Conservation (phyloP, 2,888 invertebrate genomes). For the Caenorhabditis virilis region DNA sequence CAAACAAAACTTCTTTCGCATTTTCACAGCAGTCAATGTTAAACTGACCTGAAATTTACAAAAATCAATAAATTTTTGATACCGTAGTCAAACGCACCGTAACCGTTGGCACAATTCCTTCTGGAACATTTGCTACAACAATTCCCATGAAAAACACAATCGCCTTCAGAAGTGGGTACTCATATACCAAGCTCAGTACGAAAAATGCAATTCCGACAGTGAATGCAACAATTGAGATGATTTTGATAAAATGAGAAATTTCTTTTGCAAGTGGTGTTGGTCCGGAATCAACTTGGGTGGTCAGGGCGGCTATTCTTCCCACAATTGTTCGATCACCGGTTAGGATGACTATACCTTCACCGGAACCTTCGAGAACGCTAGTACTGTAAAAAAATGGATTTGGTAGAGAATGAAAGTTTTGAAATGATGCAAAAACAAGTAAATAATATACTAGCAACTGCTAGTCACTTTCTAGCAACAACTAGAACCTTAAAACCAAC, state of each 20-base stretch:
- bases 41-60: slow-evolving; percentile 78
- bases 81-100: slow-evolving; percentile 86
- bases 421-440: no score
- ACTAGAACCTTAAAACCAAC: no score
- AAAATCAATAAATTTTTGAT: background rate
- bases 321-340: slow-evolving; percentile 79
- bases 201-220: slow-evolving; percentile 86
- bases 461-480: no score
- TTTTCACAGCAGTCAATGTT: slow-evolving; percentile 95
- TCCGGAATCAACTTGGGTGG: slow-evolving; percentile 79
- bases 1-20: slow-evolving; percentile 90
- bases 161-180: slow-evolving; percentile 97
- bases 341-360: slow-evolving; percentile 80
- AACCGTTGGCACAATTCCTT: slow-evolving; percentile 95
- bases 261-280: slow-evolving; percentile 94
- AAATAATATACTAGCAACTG: no score
- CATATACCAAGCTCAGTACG: slow-evolving; percentile 89
- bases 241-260: slow-evolving; percentile 97
- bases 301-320: slow-evolving; percentile 78
- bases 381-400: slow-evolving; percentile 80
- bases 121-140: slow-evolving; percentile 99
- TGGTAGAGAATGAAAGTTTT: no score
- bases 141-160: slow-evolving; percentile 98
- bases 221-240: slow-evolving; percentile 74
- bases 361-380: slow-evolving; percentile 78